Base-by-base conservation (phyloP, 2,888 invertebrate species). In the Syrphus vitripennis region DNA sequence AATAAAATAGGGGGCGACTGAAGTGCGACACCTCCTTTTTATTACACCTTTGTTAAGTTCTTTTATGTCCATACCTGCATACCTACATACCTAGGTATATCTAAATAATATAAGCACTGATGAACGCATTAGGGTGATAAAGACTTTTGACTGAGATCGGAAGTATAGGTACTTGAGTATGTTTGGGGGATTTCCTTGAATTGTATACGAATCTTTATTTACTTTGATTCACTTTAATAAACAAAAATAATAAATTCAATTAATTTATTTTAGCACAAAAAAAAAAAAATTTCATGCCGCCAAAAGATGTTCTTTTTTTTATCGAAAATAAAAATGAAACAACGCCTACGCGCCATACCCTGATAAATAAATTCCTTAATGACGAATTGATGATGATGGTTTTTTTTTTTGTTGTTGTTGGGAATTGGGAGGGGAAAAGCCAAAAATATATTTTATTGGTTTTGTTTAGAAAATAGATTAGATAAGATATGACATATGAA, bases 11-110 rank as follows among this genome's bases (percentile, higher is more conserved):
- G 48, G 63, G 76, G 84, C 69, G 81, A 71, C 48, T 57, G 24
- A 74, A 69, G 71, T 67, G 69, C 24, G 61, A 72, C 81, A 81
- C 81, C 81, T 81, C 67, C 76, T 77, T 67, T 86, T 81, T 77
- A 81, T 77, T 77, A 70, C 67, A 67, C 76, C 72, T 77, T 75
- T 75, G 65, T 72, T 19, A 29, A 63, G 63, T 83, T 75, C 31
- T 42, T 70, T 75, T 75, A 74, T n/a, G n/a, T n/a, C n/a, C n/a
- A n/a, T n/a, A n/a, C n/a, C n/a, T n/a, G n/a, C n/a, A n/a, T n/a
- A n/a, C n/a, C n/a, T n/a, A n/a, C n/a, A n/a, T n/a, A n/a, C n/a
- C n/a, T n/a, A n/a, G n/a, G n/a, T n/a, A n/a, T n/a, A n/a, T n/a
- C n/a, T n/a, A n/a, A n/a, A n/a, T n/a, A n/a, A n/a, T n/a, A n/a